Evolutionary conservation across 2,113 vertebrate genomes (phyloP).

Genomic region (Aegotheles bennettii): DNA sequence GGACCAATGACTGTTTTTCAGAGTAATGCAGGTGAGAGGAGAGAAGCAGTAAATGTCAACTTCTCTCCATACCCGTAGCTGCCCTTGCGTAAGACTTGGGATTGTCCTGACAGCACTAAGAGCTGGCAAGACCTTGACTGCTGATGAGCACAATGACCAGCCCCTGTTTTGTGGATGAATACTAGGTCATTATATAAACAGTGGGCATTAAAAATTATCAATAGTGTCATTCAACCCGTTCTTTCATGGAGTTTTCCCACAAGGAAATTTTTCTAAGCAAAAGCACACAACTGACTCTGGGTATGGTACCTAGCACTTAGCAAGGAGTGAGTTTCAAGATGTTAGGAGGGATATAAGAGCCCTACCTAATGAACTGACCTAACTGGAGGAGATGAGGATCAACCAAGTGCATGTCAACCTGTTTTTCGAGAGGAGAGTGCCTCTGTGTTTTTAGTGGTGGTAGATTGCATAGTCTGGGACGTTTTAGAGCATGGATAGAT

Average conservation of each 20-base stretch:
- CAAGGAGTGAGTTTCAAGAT: not conserved
- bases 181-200: not conserved
- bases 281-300: not conserved
- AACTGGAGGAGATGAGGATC: not conserved
- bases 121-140: fast-evolving
- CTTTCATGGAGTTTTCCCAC: not conserved
- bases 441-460: not conserved
- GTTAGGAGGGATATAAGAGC: not conserved
- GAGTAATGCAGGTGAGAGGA: not conserved
- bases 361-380: not conserved
- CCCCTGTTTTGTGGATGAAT: not conserved
- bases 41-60: fast-evolving
- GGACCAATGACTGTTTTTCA: not conserved
- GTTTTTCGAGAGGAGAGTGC: not conserved
- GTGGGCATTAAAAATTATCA: not conserved
- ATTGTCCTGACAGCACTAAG: not conserved
- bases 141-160: not conserved
- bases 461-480: not conserved
- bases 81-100: not conserved
- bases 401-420: not conserved
- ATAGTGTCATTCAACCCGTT: not conserved
- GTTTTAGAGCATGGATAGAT: not conserved
- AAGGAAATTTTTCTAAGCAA: not conserved
- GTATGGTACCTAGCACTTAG: not conserved
- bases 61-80: not conserved